phyloP scores from a whole-genome alignment of 2,797 vertebrate genomes.

The Loriculus beryllinus region DNA sequence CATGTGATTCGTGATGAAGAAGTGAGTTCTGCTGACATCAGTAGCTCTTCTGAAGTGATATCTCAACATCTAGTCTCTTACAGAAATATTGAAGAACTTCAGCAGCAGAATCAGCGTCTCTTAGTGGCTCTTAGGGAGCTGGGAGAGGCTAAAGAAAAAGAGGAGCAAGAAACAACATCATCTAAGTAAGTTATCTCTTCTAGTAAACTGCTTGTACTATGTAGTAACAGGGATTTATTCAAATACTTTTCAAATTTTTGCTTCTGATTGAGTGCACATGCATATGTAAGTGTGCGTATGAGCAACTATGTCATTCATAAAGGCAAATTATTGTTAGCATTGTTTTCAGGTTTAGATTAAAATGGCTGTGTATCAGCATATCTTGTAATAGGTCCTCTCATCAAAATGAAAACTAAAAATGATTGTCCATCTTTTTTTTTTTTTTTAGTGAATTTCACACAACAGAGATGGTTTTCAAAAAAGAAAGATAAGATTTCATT shows the following conservation, averaged over 20 bases:
- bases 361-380: background rate
- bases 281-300: background rate
- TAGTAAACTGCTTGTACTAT: background rate
- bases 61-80: slow-evolving; percentile 94
- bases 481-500: background rate
- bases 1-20: slow-evolving; percentile 88
- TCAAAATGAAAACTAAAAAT: background rate
- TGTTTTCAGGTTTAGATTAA: background rate
- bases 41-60: slow-evolving; percentile 94
- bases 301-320: background rate
- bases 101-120: slow-evolving; percentile 95
- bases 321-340: background rate
- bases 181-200: slow-evolving; percentile 74
- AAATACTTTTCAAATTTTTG: background rate
- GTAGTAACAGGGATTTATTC: background rate
- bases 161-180: slow-evolving; percentile 85
- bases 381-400: background rate
- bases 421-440: background rate
- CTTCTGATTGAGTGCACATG: background rate
- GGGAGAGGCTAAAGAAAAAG: slow-evolving; percentile 87
- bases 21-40: slow-evolving; percentile 88
- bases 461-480: background rate
- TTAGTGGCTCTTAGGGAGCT: slow-evolving; percentile 90
- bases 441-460: background rate
- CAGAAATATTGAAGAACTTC: slow-evolving; percentile 93